These are phyloP conservation scores for Sciurus vulgaris DNA, from an alignment of 2,797 vertebrate genomes.

Conservation along the genomic window DNA sequence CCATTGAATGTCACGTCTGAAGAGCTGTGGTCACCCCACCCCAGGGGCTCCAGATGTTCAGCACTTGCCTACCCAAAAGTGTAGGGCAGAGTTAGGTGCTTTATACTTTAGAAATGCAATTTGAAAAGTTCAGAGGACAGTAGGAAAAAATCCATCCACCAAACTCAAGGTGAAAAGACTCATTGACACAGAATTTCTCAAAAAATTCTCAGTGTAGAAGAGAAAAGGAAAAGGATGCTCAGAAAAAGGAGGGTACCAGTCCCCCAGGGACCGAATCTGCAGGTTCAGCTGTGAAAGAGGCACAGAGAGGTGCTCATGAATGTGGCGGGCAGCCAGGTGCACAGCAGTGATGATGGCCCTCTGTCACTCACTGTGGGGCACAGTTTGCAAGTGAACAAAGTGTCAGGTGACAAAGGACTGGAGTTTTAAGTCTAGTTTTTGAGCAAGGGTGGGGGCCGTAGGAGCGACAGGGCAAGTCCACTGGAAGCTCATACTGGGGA, in stretches of 20 bases:
- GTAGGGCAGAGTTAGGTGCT: background rate
- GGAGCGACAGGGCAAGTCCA: background rate
- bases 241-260: background rate
- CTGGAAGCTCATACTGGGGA: background rate
- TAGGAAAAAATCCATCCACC: background rate
- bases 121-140: background rate
- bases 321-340: background rate
- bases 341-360: too few species aligned
- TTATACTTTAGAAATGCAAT: background rate
- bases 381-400: background rate
- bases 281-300: background rate
- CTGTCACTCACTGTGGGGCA: too few species aligned
- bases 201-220: background rate
- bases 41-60: background rate
- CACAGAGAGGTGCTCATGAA: accelerated
- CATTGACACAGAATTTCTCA: background rate
- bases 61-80: background rate
- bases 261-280: background rate
- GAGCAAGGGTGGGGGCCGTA: background rate
- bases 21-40: background rate
- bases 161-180: background rate
- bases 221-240: background rate
- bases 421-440: background rate
- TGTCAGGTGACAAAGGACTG: background rate
- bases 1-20: background rate